Conservation (phyloP, 1,140 invertebrate species). For the Tetragonula clypearis region DNA sequence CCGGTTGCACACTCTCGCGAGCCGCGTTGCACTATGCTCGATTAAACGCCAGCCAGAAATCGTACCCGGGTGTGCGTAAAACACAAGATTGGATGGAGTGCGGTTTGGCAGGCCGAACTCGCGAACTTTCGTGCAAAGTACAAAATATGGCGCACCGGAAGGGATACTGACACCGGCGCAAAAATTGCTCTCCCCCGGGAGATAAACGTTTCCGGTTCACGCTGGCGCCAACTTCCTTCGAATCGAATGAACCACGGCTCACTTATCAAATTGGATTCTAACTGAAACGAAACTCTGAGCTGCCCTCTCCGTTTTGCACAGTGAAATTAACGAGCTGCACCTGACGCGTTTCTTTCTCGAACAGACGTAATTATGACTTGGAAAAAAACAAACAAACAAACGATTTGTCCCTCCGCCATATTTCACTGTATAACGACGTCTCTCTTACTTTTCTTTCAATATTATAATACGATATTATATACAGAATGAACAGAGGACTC, state of each 20-base stretch:
- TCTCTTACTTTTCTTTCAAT: too few species aligned
- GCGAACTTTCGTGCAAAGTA: slow-evolving; percentile 24
- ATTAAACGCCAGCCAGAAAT: slow-evolving; percentile 35
- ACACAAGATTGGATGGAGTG: slow-evolving; percentile 42
- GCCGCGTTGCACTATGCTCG: slow-evolving; percentile 24
- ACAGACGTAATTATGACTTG: not conserved
- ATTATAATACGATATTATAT: too few species aligned
- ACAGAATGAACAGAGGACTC: too few species aligned
- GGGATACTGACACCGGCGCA: slow-evolving; percentile 41
- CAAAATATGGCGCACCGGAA: slow-evolving; percentile 33
- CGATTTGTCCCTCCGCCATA: too few species aligned
- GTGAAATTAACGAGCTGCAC: not conserved
- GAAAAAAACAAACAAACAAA: not conserved
- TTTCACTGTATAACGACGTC: too few species aligned
- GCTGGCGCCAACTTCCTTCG: slow-evolving; percentile 15
- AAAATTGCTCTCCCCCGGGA: slow-evolving; percentile 33
- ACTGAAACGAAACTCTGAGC: not conserved
- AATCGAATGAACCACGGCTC: slow-evolving; percentile 18
- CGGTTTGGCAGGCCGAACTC: slow-evolving; percentile 33
- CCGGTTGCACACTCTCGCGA: not conserved
- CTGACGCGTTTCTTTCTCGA: too few species aligned
- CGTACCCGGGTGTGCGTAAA: slow-evolving; percentile 17
- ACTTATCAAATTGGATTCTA: slow-evolving; percentile 44
- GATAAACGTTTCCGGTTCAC: slow-evolving; percentile 35
- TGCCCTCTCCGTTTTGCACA: not conserved